Evolutionary conservation across 2,797 vertebrate genomes (phyloP), one percentile per base, ranked within the genome.

Genomic region (Pseudopleuronectes americanus): DNA sequence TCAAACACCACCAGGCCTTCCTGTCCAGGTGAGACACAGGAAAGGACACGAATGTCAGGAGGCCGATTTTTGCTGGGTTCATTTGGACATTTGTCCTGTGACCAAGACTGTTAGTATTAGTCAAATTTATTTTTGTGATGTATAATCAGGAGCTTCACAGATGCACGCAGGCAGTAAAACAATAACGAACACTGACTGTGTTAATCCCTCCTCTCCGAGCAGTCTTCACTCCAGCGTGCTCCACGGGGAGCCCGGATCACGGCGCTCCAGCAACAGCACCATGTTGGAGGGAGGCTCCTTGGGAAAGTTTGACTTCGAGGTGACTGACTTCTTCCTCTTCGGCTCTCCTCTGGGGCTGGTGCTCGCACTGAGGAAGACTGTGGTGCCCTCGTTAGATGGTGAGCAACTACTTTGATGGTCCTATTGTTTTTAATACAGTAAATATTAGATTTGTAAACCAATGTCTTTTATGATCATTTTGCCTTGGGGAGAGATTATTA

Each of bases 1-100:
- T 99, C 89, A 97, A 96, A 81, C 98, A 99, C 67, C 97, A 99
- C 90, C 98, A 99, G 72, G 97, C 97, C 81, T 99, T 99, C 83
- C 94, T 99, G 80, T 96, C 97, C 86, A 99, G 98, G 98, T 99
- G 51, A 75, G 69, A 38, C 14, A 21, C 8, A 2, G 31, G 41
- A 6, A 12, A 1, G 57, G 67, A 24, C 19, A 21, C 1, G 3
- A 43, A 43, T 6, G 12, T 17, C 13, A 16, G 16, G 2, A 17
- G 14, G 0, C 57, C 14, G 8, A 57, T 24, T 4, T 47, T 4
- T 23, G 31, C n/a, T 36, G 23, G 3, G 8, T 22, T 22, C 8
- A 21, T 10, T 4, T 51, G 22, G 48, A 19, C n/a, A 21, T 19
- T 19, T 43, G 41, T 43, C 41, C 41, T 43, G 14, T 16, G 38